Base-by-base conservation (phyloP, 2,113 vertebrate species). In the Condylura cristata region DNA sequence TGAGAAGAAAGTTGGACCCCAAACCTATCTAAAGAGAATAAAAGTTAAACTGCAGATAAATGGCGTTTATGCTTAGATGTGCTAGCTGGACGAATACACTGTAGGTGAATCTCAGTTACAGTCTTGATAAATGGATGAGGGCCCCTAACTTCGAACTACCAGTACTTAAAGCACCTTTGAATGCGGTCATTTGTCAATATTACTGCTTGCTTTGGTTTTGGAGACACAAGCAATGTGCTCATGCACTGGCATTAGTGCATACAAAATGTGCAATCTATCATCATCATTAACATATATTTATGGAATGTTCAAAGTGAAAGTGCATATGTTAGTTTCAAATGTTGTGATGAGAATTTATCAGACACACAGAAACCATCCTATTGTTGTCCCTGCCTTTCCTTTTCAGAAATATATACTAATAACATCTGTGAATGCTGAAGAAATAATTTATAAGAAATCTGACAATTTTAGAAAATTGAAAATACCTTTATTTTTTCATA, bases 121-220 rank as follows among this genome's bases (percentile, higher is more conserved):
- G 65, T 93, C 71, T 89, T 96, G 80, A 94, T 91, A 95, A 95
- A 97, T 95, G 81, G 81, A 85, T 92, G 72, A 85, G 48, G 58
- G 41, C 10, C 74, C 48, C 91, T 51, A 76, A 94, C 89, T 96
- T 94, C 92, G 81, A 96, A 96, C 74, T 94, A 97, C 51, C 51
- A 92, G 44, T 95, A 94, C 70, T 96, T 86, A 94, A 90, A 95
- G n/a, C 66, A 96, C 72, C 86, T 85, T 82, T 85, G 85, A 96
- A 94, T 81, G 44, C 78, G 70, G 58, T 96, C 74, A 92, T 96
- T 95, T 97, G 74, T 96, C 89, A 97, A 93, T 75, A 96, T 94
- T 87, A 94, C 79, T 86, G 86, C 22, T 96, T 92, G 91, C 58
- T 76, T 95, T 91, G 30, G 72, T 95, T 95, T 96, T 75, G 83